Percentiles rank a stretch among this genome's conserved stretches.
phyloP scores from a whole-genome alignment of 2,888 invertebrate species.

The Scaptomyza reducta region DNA sequence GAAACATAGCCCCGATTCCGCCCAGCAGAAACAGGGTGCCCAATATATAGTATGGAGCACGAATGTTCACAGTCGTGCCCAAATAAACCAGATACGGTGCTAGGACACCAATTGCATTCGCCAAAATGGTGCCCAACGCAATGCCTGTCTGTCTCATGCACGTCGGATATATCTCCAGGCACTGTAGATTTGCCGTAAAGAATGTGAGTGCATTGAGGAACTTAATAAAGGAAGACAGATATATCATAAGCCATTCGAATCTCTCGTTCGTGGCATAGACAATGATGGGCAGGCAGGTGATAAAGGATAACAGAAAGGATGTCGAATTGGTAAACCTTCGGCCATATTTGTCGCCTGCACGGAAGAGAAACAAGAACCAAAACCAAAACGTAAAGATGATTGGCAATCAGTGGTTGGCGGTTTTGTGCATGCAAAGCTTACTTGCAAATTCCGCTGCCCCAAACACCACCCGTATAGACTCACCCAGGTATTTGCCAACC shows the following conservation, averaged over 20 bases:
- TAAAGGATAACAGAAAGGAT: slow-evolving; percentile 83
- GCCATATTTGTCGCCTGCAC: slow-evolving; percentile 85
- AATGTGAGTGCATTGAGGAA: slow-evolving; percentile 86
- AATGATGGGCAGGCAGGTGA: slow-evolving; percentile 84
- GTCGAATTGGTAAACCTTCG: slow-evolving; percentile 85
- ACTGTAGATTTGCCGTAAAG: slow-evolving; percentile 86
- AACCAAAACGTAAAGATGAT: slow-evolving; percentile 21
- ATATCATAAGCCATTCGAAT: slow-evolving; percentile 79
- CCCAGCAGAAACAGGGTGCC: slow-evolving; percentile 84
- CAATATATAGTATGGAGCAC: slow-evolving; percentile 84
- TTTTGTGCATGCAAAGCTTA: slow-evolving; percentile 19
- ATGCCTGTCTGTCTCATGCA: slow-evolving; percentile 88
- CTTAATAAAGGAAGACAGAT: slow-evolving; percentile 85
- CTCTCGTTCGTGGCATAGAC: slow-evolving; percentile 82
- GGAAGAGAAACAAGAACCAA: slow-evolving; percentile 2
- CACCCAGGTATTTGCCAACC: slow-evolving; percentile 85
- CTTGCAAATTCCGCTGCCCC: not conserved
- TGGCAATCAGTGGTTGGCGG: slow-evolving; percentile 50
- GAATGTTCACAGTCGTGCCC: slow-evolving; percentile 84
- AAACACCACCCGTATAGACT: slow-evolving; percentile 45
- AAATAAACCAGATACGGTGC: slow-evolving; percentile 87
- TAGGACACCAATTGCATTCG: slow-evolving; percentile 86
- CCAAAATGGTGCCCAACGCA: slow-evolving; percentile 86
- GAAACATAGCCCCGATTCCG: slow-evolving; percentile 84
- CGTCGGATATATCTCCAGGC: slow-evolving; percentile 88